Evolutionary conservation across 2,888 invertebrate genomes (phyloP).

Genomic region (Chelonus formosanus): DNA sequence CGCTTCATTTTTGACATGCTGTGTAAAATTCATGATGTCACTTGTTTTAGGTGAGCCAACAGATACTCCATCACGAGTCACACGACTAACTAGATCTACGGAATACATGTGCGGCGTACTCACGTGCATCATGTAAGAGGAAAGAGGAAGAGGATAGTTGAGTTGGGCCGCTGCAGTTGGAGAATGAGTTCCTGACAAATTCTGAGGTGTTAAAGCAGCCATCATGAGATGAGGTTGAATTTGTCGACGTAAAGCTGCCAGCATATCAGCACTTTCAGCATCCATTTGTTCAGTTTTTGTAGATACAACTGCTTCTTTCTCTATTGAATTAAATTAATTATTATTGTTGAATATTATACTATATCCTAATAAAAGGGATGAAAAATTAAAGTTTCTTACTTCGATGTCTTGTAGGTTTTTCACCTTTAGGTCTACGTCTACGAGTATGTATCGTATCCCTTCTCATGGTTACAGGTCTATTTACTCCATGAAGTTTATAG

Average conservation of each 20-base stretch:
- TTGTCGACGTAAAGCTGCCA: constrained; percentile 75
- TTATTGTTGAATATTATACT: background rate
- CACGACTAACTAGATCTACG: constrained; percentile 44
- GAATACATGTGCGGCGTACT: constrained; percentile 51
- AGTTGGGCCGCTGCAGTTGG: constrained; percentile 53
- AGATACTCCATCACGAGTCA: constrained; percentile 36
- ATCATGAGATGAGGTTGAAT: constrained; percentile 77
- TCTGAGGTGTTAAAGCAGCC: constrained; percentile 69
- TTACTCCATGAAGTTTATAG: constrained; percentile 94
- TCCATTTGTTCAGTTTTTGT: constrained; percentile 58
- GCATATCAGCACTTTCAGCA: constrained; percentile 73
- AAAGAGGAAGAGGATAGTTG: constrained; percentile 58
- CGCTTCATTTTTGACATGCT: constrained; percentile 58
- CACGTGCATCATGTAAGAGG: constrained; percentile 62
- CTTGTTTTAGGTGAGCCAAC: constrained; percentile 34
- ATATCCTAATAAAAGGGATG: background rate
- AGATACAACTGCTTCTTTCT: constrained; percentile 52
- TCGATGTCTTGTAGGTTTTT: constrained; percentile 63
- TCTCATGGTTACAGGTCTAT: constrained; percentile 93
- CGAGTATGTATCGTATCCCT: constrained; percentile 96
- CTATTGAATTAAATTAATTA: constrained; percentile 38
- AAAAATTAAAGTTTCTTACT: constrained; percentile 46
- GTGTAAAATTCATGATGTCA: constrained; percentile 45
- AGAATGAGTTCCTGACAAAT: constrained; percentile 56
- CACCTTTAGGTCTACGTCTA: constrained; percentile 85